Evolutionary conservation across 1,140 invertebrate genomes (phyloP).

Genomic region (Drosophila saltans): DNA sequence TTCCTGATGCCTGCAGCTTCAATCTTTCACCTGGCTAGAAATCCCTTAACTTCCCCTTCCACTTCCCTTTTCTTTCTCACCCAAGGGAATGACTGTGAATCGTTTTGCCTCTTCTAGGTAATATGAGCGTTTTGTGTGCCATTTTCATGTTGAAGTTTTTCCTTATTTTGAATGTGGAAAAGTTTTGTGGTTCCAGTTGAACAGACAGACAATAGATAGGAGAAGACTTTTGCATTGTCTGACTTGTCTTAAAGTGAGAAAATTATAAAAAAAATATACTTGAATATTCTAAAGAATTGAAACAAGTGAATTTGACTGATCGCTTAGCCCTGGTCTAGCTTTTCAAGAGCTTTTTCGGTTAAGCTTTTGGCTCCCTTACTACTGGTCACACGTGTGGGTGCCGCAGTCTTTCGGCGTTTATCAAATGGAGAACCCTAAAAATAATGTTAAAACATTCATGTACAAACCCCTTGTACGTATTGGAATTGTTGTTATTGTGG

Average conservation of each 20-base stretch:
- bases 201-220: conserved; percentile 27
- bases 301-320: conserved; percentile 7
- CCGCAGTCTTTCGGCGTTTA: conserved; percentile 29
- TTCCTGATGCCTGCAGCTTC: conserved; percentile 69
- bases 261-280: conserved; percentile 10
- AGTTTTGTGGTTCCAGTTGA: conserved; percentile 43
- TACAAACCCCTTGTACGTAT: conserved; percentile 57
- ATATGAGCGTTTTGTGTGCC: conserved; percentile 74
- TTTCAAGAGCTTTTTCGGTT: neutral
- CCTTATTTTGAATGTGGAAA: conserved; percentile 28
- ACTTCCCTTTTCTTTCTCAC: neutral
- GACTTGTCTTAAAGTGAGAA: conserved; percentile 25
- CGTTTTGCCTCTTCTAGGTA: conserved; percentile 44
- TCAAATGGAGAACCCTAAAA: conserved; percentile 46
- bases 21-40: conserved; percentile 60
- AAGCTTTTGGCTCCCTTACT: neutral
- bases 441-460: conserved; percentile 27
- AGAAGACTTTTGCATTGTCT: neutral
- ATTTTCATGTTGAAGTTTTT: conserved; percentile 60
- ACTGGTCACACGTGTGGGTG: conserved; percentile 17
- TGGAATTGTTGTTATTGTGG: conserved; percentile 58
- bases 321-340: conserved; percentile 36
- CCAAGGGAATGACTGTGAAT: conserved; percentile 22
- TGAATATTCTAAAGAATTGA: conserved; percentile 2
- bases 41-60: neutral